Evolutionary conservation across 2,113 vertebrate genomes (phyloP), one percentile per base, ranked within the genome.

Genomic region (Crotophaga sulcirostris): DNA sequence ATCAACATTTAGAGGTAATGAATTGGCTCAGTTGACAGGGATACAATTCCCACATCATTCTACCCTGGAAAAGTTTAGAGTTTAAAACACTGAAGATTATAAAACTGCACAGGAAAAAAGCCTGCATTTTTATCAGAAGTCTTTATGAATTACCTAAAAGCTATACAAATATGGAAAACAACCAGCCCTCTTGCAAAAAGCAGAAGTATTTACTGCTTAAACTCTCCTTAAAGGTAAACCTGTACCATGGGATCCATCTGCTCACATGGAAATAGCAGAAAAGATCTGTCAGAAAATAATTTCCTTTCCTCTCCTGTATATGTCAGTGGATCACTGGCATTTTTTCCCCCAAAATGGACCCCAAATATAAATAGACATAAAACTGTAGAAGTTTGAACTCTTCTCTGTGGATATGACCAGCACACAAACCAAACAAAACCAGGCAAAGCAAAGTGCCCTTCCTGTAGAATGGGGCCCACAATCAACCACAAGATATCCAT

Each of bases 181-280:
- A 83, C 15, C 45, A 87, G 16, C 8, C 34, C 34, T 88, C 63
- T 66, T 76, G 11, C 33, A 69, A 63, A 60, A 78, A 78, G 15
- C 8, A 0, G 2, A 75, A 67, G 28, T 68, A 92, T 91, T 79
- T 85, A 72, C 75, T 51, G 42, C 51, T 85, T 94, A 74, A 62
- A 84, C 31, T 55, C n/a, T 66, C 87, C 89, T 94, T 73, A 87
- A 78, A 95, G 77, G 83, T 68, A 96, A 95, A 93, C 64, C 56
- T 75, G 76, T 67, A 88, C 52, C 28, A 66, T 6, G 40, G 28
- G 69, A 90, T 87, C 89, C 79, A 80, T 73, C 80, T 60, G 33
- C 29, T 96, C 55, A 69, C 18, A 58, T 36, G 33, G 63, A 94
- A 92, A 72, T 5, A 81, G 73, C 68, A 94, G 73, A 87, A 94